phyloP scores from a whole-genome alignment of 30 jellyfish, hydroid and myxozoan genomes.

The Chironex yamaguchii region DNA sequence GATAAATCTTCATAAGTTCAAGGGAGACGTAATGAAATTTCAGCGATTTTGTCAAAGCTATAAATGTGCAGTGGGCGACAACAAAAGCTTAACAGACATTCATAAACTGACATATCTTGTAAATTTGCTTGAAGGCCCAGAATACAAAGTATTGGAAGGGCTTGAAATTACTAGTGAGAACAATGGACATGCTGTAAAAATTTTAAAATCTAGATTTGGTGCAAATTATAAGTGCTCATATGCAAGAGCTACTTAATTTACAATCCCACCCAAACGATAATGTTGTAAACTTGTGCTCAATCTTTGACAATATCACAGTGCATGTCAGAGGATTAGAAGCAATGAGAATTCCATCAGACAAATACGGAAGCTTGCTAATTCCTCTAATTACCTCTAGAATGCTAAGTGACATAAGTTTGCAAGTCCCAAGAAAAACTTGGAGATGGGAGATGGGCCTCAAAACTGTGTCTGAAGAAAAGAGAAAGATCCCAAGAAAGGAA shows the following conservation, averaged over 20 bases:
- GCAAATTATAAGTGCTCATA: constrained; percentile 71
- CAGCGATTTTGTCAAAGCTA: constrained; percentile 71
- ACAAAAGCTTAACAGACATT: constrained; percentile 53
- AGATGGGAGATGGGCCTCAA: constrained; percentile 71
- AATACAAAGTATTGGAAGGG: constrained; percentile 69
- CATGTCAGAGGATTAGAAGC: constrained; percentile 76
- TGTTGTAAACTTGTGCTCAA: neutral
- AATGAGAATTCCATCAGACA: constrained; percentile 59
- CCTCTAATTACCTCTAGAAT: constrained; percentile 66
- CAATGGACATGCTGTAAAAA: constrained; percentile 53
- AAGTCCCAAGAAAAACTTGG: constrained; percentile 64
- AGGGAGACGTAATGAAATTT: constrained; percentile 75
- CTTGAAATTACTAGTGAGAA: constrained; percentile 63
- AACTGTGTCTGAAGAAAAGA: neutral
- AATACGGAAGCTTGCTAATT: constrained; percentile 70
- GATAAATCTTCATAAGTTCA: constrained; percentile 58
- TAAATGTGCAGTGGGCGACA: constrained; percentile 72
- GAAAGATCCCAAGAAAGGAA: neutral
- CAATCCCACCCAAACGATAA: constrained; percentile 37
- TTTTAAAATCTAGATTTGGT: constrained; percentile 68
- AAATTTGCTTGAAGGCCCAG: constrained; percentile 72
- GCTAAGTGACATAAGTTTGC: constrained; percentile 65
- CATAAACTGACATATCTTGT: constrained; percentile 71
- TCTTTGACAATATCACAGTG: constrained; percentile 64
- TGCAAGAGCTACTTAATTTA: constrained; percentile 70